These are phyloP conservation scores for Tuberolachnus salignus DNA, from an alignment of 2,888 invertebrate genomes.

Conservation along the genomic window DNA sequence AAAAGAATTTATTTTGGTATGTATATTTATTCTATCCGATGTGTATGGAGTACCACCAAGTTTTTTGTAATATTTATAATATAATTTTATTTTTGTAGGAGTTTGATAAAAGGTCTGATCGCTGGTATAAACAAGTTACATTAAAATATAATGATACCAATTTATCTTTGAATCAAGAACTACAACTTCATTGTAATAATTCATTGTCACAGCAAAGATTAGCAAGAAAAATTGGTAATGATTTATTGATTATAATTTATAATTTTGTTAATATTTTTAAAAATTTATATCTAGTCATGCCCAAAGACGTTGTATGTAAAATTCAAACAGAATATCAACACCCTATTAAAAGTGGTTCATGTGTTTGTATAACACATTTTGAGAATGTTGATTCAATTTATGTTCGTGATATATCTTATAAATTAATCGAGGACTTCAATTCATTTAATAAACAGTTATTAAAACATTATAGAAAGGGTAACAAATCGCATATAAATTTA, in stretches of 20 bases:
- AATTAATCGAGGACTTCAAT: conserved; percentile 16
- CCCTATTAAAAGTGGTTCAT: conserved; percentile 38
- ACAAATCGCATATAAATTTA: not conserved
- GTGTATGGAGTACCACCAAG: too few species aligned
- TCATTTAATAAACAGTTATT: conserved; percentile 12
- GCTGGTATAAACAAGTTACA: conserved; percentile 16
- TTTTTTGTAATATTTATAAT: not conserved
- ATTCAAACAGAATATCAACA: not conserved
- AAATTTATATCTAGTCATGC: not conserved
- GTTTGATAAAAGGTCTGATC: not conserved
- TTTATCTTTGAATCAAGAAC: conserved; percentile 2
- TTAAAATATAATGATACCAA: conserved; percentile 5
- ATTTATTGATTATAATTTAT: not conserved
- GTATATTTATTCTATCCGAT: not conserved
- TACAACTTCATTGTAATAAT: not conserved
- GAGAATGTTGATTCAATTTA: conserved; percentile 32
- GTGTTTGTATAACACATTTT: conserved; percentile 28
- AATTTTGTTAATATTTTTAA: not conserved
- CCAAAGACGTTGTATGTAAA: not conserved
- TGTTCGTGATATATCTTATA: conserved; percentile 20
- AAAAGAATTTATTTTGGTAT: conserved; percentile 27
- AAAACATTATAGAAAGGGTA: conserved; percentile 11
- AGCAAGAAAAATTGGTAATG: conserved; percentile 35
- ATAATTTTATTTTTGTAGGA: conserved; percentile 10
- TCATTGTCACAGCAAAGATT: conserved; percentile 10